Conservation (phyloP, 2,113 vertebrate species). For the Pavo muticus region DNA sequence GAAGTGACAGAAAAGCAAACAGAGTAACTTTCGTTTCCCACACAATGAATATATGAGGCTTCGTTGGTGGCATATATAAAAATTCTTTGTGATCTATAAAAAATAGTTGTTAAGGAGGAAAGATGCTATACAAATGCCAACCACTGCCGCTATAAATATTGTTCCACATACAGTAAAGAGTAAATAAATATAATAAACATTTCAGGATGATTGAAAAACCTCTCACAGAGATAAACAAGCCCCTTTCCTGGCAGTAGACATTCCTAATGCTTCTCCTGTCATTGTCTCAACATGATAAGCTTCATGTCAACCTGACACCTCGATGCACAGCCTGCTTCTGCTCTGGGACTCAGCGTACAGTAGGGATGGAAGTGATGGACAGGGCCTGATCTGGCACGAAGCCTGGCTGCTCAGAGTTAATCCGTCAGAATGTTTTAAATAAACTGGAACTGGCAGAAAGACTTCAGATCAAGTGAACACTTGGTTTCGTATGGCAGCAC, state of each 20-base stretch:
- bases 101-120: neutral
- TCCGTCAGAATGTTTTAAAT: neutral
- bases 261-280: neutral
- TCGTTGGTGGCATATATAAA: neutral
- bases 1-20: neutral
- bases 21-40: neutral
- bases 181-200: neutral
- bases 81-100: neutral
- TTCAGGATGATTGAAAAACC: neutral
- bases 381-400: neutral
- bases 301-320: fast-evolving
- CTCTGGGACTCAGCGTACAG: fast-evolving
- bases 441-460: neutral
- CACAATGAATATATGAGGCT: neutral
- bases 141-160: neutral
- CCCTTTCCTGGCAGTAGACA: too few relatives aligned
- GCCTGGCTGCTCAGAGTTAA: neutral
- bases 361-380: neutral
- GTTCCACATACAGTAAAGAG: neutral
- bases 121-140: neutral
- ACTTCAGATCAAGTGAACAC: neutral
- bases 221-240: neutral
- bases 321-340: neutral
- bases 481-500: neutral
- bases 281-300: fast-evolving